Base-by-base conservation (phyloP, 1,140 invertebrate genomes). In the Ruditapes philippinarum region DNA sequence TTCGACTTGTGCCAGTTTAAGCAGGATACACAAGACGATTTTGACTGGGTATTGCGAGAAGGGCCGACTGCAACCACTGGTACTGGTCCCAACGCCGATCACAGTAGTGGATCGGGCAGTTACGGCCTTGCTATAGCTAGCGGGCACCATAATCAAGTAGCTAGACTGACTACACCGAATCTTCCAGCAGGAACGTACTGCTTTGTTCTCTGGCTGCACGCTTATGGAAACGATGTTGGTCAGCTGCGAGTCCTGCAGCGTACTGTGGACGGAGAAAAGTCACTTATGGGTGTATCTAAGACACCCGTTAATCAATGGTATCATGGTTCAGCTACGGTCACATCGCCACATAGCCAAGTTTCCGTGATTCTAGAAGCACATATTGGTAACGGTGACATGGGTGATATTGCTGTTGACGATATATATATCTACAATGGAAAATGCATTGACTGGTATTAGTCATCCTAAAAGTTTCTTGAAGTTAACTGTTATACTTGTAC, bases 11-110 rank as follows among this genome's bases (percentile, higher is more conserved):
- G 98, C 91, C 97, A 97, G 54, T 98, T 97, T 97, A 97, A 95
- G 1, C 97, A 98, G 88, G 97, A 98, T 92, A 96, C 97, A 0
- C 96, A 96, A 7, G 97, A 98, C 91, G 97, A 98, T 92, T 98
- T 98, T 91, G 97, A 98, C 91, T 98, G 98, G 98, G 96, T 85
- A 25, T 94, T 97, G 83, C 96, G 97, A 17, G 96, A 96, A 42
- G 97, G 97, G 0, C 97, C 97, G 42, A 91, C 89, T 45, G 84
- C 88, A 62, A 85, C 88, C 86, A 74, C 74, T 82, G 78, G 31
- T 14, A 93, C 93, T 19, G 94, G 93, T 22, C 94, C 94, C 9
- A 85, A 90, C 19, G 89, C 78, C 19, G 94, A 95, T 49, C 94
- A 95, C 90, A 81, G 79, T 49, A 62, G 51, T 25, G 79, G 79